Percentiles rank a stretch among this genome's conserved stretches.
Conservation (phyloP, 1,140 invertebrate species). For the Amphibalanus amphitrite region DNA sequence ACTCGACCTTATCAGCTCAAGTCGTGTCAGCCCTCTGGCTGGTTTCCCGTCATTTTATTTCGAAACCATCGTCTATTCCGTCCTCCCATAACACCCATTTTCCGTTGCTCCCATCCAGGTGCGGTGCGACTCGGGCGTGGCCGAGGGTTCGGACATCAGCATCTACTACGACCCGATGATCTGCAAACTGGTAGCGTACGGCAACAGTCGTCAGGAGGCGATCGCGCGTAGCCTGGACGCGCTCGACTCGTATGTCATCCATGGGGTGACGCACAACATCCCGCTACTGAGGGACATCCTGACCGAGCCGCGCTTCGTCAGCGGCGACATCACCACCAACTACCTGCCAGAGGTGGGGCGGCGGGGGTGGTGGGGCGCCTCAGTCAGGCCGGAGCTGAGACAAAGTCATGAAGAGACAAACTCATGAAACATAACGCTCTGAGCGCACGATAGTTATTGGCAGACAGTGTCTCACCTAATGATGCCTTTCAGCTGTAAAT, state of each 20-base stretch:
- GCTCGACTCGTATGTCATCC: slow-evolving; percentile 43
- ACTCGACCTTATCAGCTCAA: too few relatives aligned
- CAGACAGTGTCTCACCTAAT: too few relatives aligned
- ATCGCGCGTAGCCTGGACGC: slow-evolving; percentile 40
- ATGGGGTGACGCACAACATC: slow-evolving; percentile 51
- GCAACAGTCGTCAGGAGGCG: slow-evolving; percentile 36
- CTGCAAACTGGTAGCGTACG: slow-evolving; percentile 49
- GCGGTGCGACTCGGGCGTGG: slow-evolving; percentile 50
- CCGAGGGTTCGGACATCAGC: slow-evolving; percentile 52
- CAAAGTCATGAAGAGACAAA: too few relatives aligned
- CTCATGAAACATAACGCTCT: too few relatives aligned
- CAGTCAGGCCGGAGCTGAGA: too few relatives aligned
- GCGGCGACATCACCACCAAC: slow-evolving; percentile 45
- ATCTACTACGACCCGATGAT: slow-evolving; percentile 61
- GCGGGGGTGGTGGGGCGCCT: too few relatives aligned
- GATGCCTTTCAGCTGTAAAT: too few relatives aligned
- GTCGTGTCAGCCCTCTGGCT: too few relatives aligned
- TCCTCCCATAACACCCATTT: too few relatives aligned
- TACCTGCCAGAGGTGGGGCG: slow-evolving; percentile 35
- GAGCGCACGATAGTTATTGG: too few relatives aligned
- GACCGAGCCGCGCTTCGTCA: slow-evolving; percentile 38
- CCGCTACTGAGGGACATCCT: slow-evolving; percentile 47
- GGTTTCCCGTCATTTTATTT: too few relatives aligned
- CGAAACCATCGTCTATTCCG: too few relatives aligned
- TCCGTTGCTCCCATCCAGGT: slow-evolving; percentile 22